Base-by-base conservation (phyloP, 2,888 invertebrate species). In the Ptychoptera contaminata region DNA sequence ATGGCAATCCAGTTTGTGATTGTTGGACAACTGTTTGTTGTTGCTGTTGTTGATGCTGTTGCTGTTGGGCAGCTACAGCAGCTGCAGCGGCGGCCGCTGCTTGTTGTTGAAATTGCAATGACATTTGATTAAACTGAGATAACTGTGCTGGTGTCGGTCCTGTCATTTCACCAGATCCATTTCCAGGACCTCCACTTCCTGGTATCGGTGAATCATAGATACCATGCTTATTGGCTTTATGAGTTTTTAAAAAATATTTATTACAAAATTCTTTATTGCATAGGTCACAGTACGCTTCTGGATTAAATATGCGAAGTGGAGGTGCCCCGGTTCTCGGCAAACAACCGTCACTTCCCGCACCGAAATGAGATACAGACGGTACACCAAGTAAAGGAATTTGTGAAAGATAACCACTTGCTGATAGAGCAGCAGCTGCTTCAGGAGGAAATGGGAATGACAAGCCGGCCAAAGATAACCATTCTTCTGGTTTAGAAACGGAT, bases 221-320 rank as follows among this genome's bases (percentile, higher is more conserved):
- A 29, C 93, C 93, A 64, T 97, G 96, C 60, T 93, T 94, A 65
- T 94, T 94, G 31, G 94, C 92, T 64, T 92, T 91, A 70, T 97
- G 96, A 47, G 96, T 96, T 67, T 96, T 94, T 23, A 97, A 72
- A 66, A 94, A 96, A 68, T 96, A 94, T 62, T 94, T 94, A 71
- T 96, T 94, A 70, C 96, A 96, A 67, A 97, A 97, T 68, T 96
- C 96, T 62, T 94, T 92, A 69, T 94, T 92, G 73, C 97, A 97
- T 47, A 94, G 74, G 61, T 93, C 91, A 65, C 97, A 97, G 67
- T 90, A 96, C 14, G 94, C 93, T 66, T 96, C 96, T 2, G 87
- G 91, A 67, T 96, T 94, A 64, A 94, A 94, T 57, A 94, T 93
- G 55, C 88, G 71, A 47, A 83, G 71, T 1, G 82, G 79, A 44